phyloP scores from a whole-genome alignment of 2,113 vertebrate species.

The Rhabdomys dilectus region DNA sequence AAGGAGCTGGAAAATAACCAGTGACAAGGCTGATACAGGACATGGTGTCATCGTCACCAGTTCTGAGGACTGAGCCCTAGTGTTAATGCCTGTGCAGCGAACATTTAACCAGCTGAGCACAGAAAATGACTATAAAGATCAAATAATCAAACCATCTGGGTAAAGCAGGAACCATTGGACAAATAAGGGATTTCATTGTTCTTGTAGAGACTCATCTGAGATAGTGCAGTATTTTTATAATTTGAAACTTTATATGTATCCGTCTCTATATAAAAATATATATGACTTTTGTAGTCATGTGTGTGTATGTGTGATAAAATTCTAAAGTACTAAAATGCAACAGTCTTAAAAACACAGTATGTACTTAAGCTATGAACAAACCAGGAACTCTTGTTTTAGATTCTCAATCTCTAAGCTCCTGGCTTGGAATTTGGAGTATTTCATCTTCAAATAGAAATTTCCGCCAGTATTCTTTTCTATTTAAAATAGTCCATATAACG shows the following conservation, averaged over 20 bases:
- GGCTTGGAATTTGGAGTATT: neutral
- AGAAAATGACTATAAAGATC: too few species aligned
- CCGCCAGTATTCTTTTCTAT: neutral
- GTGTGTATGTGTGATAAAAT: neutral
- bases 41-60: neutral
- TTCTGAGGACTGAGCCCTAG: neutral
- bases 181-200: neutral
- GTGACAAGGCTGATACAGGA: neutral
- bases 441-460: neutral
- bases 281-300: neutral
- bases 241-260: neutral
- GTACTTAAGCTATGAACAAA: neutral
- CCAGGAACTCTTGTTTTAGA: neutral
- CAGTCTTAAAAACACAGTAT: neutral
- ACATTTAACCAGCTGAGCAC: neutral
- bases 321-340: slow-evolving; percentile 3
- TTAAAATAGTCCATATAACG: neutral
- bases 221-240: neutral
- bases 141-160: neutral
- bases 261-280: neutral
- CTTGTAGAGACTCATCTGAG: neutral
- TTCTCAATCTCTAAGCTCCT: neutral
- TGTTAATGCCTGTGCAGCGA: too few species aligned
- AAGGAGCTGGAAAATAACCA: slow-evolving; percentile 37
- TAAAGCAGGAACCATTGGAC: too few species aligned